Evolutionary conservation across 2,888 invertebrate genomes (phyloP).

Genomic region (Patella pellucida): DNA sequence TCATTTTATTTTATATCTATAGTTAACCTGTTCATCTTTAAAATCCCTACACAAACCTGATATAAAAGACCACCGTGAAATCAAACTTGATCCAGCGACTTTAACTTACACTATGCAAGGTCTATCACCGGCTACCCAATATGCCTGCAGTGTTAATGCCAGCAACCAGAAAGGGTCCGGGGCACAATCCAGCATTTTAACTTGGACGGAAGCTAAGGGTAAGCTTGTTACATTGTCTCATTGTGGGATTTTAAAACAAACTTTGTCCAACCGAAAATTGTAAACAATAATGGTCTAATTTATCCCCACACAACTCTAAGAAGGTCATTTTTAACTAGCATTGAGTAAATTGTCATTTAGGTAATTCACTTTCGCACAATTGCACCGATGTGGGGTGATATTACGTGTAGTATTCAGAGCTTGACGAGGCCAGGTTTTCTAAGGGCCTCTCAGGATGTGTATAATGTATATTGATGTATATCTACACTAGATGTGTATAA

Average conservation of each 20-base stretch:
- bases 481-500: no score
- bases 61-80: conserved; percentile 5
- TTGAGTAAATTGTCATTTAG: no score
- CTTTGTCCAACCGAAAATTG: neutral
- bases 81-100: neutral
- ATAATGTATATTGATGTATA: no score
- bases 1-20: neutral
- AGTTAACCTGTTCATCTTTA: neutral
- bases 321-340: no score
- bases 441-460: no score
- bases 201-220: conserved; percentile 79
- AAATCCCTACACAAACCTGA: neutral
- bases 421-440: no score
- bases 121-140: conserved; percentile 79
- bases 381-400: no score
- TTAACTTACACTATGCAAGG: conserved; percentile 42
- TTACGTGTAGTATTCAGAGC: no score
- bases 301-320: neutral
- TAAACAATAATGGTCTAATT: neutral
- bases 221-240: neutral
- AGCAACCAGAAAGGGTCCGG: conserved; percentile 75
- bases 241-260: neutral
- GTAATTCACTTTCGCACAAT: neutral
- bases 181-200: conserved; percentile 73
- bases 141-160: conserved; percentile 82